Evolutionary conservation across 2,797 vertebrate genomes (phyloP), one percentile per base, ranked within the genome.

Genomic region (Poeciliopsis gracilis): DNA sequence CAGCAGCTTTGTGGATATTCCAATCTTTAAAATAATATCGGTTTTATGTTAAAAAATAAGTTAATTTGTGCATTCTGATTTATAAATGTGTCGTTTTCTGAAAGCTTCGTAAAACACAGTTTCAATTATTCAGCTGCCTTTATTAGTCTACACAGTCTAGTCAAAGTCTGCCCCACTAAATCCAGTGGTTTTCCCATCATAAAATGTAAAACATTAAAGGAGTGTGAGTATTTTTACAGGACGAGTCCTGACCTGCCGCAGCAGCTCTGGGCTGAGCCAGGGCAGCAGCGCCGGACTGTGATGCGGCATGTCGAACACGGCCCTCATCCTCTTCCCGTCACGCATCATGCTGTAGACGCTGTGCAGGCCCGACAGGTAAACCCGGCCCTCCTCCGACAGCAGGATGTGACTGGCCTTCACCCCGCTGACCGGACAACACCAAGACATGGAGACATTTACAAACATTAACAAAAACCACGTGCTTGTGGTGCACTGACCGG

Each of bases 331-430:
- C 91, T 96, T 97, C 80, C 98, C 98, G 20, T 97, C 97, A 57
- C 96, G 96, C 96, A 98, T 95, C 96, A 99, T 96, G 91, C 97
- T 98, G 95, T 96, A 98, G 86, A 97, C 96, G 80, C 97, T 96
- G 93, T 96, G 97, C 82, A 99, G 95, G 78, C 98, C 98, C 46
- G 98, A 98, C 61, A 99, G 97, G 93, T 96, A 97, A 93, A 99
- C 98, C 28, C 95, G 95, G 11, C 98, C 98, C 90, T 98, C 96
- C 53, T 93, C 97, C 81, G 98, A 99, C 95, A 99, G 96, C 91
- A 99, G 95, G 94, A 99, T 97, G 81, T 99, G 98, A 94, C 98
- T 99, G 89, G 97, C 97, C 95, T 98, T 99, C 94, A 99, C 95
- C 86, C 97, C 97, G 91, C 98, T 99, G 94, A 33, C 79, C 76